A percentile compares a stretch with the other conserved stretches of the same genome.
Evolutionary conservation across 2,113 vertebrate species (phyloP).

Genomic region (Narcine bancroftii): DNA sequence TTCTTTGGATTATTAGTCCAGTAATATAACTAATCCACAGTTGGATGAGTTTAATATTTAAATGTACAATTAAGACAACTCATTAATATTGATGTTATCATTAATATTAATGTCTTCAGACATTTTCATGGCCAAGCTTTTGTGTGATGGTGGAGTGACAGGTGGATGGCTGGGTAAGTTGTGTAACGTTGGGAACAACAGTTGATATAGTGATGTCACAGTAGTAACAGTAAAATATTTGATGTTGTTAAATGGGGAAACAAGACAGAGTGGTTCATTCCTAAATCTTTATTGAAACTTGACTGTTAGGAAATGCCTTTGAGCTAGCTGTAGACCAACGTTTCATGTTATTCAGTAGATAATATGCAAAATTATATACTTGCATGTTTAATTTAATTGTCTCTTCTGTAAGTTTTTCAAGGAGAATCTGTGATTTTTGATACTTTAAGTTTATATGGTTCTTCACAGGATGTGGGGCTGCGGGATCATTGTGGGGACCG

Average conservation of each 20-base stretch:
- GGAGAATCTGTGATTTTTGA: not conserved
- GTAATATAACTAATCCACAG: too few relatives aligned
- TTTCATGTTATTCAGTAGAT: not conserved
- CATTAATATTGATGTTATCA: not conserved
- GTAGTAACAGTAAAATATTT: not conserved
- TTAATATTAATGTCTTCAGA: not conserved
- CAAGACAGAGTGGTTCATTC: not conserved
- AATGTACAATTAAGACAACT: not conserved
- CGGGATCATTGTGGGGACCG: too few relatives aligned
- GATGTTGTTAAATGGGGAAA: not conserved
- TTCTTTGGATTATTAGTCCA: not conserved
- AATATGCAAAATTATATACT: not conserved
- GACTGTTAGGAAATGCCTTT: not conserved
- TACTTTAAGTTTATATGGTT: not conserved
- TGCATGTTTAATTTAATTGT: not conserved
- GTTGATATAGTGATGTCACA: slow-evolving; percentile 1
- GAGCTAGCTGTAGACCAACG: not conserved
- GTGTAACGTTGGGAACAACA: not conserved
- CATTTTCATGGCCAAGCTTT: not conserved
- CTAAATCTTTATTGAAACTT: slow-evolving; percentile 11
- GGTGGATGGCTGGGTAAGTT: not conserved
- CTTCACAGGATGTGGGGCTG: not conserved
- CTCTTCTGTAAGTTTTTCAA: not conserved
- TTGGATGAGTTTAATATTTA: not conserved
- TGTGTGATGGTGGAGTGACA: not conserved